A percentile compares a stretch with the other conserved stretches of the same genome.
phyloP scores from a whole-genome alignment of 2,113 vertebrate species.

The Forbesichthys papilliferus region DNA sequence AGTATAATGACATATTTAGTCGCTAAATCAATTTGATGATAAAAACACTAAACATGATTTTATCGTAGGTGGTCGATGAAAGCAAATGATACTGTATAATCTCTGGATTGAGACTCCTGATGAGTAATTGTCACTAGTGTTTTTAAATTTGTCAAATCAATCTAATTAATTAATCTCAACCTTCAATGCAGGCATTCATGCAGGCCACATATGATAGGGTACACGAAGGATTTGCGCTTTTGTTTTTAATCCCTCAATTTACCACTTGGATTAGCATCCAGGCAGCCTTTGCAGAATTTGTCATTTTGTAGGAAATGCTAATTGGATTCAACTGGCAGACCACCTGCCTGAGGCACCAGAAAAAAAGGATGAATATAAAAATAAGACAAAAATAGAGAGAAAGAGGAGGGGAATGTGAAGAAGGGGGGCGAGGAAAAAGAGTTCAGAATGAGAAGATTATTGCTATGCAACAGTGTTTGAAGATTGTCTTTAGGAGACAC shows the following conservation, averaged over 20 bases:
- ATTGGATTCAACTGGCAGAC: conserved; percentile 75
- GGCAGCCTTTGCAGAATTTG: conserved; percentile 40
- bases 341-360: conserved; percentile 34
- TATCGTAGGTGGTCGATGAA: too few species aligned
- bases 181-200: conserved; percentile 5
- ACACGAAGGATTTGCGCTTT: conserved; percentile 20
- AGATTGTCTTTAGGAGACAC: conserved; percentile 75
- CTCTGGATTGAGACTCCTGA: neutral
- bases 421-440: conserved; percentile 15
- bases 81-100: too few species aligned
- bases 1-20: too few species aligned
- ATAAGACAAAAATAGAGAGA: conserved; percentile 13
- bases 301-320: conserved; percentile 53
- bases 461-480: conserved; percentile 69
- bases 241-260: conserved; percentile 64
- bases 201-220: conserved; percentile 18
- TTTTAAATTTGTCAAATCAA: conserved; percentile 8
- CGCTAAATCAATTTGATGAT: too few species aligned
- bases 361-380: conserved; percentile 19
- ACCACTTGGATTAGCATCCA: conserved; percentile 68
- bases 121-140: neutral
- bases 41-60: too few species aligned
- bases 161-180: neutral
- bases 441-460: conserved; percentile 40
- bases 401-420: conserved; percentile 2